Percentiles rank a stretch among this genome's conserved stretches.
Conservation (phyloP, 1,140 invertebrate genomes). For the Solen grandis region DNA sequence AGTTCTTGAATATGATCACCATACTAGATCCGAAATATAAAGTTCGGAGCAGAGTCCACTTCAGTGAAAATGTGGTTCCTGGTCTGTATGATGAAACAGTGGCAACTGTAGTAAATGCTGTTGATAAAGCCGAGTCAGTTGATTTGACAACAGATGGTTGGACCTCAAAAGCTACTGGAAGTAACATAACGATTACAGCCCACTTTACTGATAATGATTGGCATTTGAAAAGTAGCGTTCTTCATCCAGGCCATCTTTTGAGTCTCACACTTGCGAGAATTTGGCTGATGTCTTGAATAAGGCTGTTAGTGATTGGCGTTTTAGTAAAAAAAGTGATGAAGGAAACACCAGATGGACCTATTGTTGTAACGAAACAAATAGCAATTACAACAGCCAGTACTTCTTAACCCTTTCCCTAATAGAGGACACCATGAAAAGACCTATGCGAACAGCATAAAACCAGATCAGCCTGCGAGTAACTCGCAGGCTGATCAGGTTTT, state of each 20-base stretch:
- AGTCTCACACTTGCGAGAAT: constrained; percentile 2
- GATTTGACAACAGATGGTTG: not conserved
- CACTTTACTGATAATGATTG: not conserved
- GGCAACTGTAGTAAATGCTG: not conserved
- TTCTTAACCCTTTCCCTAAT: too few relatives aligned
- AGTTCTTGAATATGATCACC: not conserved
- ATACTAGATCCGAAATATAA: not conserved
- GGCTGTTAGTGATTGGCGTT: not conserved
- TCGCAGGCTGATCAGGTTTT: too few relatives aligned
- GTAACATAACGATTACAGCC: not conserved
- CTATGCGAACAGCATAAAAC: too few relatives aligned
- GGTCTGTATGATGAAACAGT: not conserved
- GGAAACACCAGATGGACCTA: too few relatives aligned
- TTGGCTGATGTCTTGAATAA: not conserved
- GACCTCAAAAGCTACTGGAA: not conserved
- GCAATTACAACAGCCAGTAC: too few relatives aligned
- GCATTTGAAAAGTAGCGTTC: not conserved
- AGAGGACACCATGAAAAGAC: too few relatives aligned
- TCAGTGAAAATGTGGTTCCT: not conserved
- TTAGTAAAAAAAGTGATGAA: too few relatives aligned
- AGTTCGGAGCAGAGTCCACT: not conserved
- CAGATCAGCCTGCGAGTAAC: too few relatives aligned
- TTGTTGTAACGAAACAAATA: too few relatives aligned
- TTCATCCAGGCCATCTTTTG: not conserved
- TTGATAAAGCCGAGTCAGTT: not conserved